Evolutionary conservation across 2,797 vertebrate genomes (phyloP).

Genomic region (Crocidura indochinensis): DNA sequence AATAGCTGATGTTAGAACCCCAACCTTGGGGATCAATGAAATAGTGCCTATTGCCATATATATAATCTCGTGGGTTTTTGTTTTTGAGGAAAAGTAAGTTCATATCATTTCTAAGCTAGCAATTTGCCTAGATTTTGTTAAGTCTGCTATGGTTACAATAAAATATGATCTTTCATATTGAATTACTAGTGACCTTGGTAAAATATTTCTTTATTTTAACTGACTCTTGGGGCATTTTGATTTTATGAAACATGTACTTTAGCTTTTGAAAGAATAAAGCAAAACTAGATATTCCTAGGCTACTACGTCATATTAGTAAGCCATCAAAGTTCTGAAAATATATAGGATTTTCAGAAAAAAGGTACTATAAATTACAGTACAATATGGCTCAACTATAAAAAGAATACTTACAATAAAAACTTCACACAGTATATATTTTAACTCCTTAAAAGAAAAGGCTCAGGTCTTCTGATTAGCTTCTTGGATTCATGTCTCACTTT

Average conservation of each 20-base stretch:
- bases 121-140: slow-evolving; percentile 82
- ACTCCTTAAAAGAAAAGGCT: slow-evolving; percentile 51
- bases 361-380: slow-evolving; percentile 29
- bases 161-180: slow-evolving; percentile 84
- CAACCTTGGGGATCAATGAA: slow-evolving; percentile 82
- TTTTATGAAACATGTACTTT: slow-evolving; percentile 81
- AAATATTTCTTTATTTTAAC: slow-evolving; percentile 82
- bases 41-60: slow-evolving; percentile 82
- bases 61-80: slow-evolving; percentile 81
- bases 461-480: slow-evolving; percentile 26
- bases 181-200: slow-evolving; percentile 81
- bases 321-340: slow-evolving; percentile 74
- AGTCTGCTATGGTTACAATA: slow-evolving; percentile 76
- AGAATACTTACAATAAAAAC: slow-evolving; percentile 62
- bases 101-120: slow-evolving; percentile 78
- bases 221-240: slow-evolving; percentile 78
- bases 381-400: slow-evolving; percentile 72
- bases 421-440: slow-evolving; percentile 58
- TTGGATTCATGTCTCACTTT: slow-evolving; percentile 42
- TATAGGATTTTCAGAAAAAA: slow-evolving; percentile 34
- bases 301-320: slow-evolving; percentile 77
- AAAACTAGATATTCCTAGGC: slow-evolving; percentile 71
- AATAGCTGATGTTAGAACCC: slow-evolving; percentile 85
- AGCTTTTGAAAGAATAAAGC: slow-evolving; percentile 78
- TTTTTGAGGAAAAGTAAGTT: slow-evolving; percentile 74